Evolutionary conservation across 2,797 vertebrate genomes (phyloP), one percentile per base, ranked within the genome.

Genomic region (Tenualosa ilisha): DNA sequence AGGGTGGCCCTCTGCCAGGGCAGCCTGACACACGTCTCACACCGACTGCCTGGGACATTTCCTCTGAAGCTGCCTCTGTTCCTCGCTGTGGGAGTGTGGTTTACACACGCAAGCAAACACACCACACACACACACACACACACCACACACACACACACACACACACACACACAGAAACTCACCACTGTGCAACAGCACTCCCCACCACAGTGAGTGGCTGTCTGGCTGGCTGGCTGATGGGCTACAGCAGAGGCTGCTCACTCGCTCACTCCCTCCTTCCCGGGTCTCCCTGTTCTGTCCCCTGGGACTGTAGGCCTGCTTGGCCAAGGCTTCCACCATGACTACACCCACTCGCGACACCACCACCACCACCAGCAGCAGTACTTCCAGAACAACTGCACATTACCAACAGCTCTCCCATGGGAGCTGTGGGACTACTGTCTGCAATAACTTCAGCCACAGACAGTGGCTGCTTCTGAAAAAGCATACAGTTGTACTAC

Each of bases 111-210:
- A 65, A n/a, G 24, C 63, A 65, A 24, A 65, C 63, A 65, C 61
- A 26, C 61, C 63, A 65, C 61, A 65, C 61, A 65, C 61, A 65
- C 63, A 68, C 63, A 13, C 24, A 9, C 12, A 26, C 63, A 13
- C 63, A 68, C 63, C 63, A 68, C 63, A n/a, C 63, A 65, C 61
- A 65, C 61, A 65, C 61, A 65, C 63, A 68, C 63, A 65, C 61
- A 65, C 63, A 65, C 61, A 65, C 61, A 65, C 61, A 65, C 63
- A 68, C 63, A 13, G n/a, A 9, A 26, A 26, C 63, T 31, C 63
- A 68, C 63, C 63, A 68, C 63, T 68, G 63, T 24, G 63, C 63
- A 68, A 31, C 26, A 31, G 24, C 24, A 31, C 26, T 68, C 63
- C 63, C 63, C 24, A 68, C 63, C 63, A 68, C 63, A 31, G n/a